Percentiles rank a stretch among this genome's conserved stretches.
Conservation (phyloP, 2,888 invertebrate species). For the Mycogona germanica region DNA sequence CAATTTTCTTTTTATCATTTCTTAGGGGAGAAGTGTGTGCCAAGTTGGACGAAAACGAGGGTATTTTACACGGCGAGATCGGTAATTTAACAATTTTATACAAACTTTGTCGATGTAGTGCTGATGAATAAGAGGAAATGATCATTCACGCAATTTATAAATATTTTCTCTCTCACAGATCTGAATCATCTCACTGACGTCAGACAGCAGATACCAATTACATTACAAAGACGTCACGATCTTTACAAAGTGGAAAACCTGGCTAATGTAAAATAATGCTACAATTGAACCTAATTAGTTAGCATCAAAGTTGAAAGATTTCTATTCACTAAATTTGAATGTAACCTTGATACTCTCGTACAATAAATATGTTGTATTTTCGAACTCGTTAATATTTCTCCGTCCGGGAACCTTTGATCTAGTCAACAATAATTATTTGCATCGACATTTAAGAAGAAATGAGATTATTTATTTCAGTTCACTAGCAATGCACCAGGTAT, state of each 20-base stretch:
- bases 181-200: conserved; percentile 57
- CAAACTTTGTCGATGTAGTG: neutral
- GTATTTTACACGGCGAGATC: conserved; percentile 58
- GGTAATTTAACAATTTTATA: conserved; percentile 41
- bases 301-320: too few species aligned
- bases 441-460: too few species aligned
- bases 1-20: neutral
- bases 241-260: conserved; percentile 44
- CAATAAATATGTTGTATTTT: too few species aligned
- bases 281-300: too few species aligned
- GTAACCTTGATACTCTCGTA: too few species aligned
- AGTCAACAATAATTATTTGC: too few species aligned
- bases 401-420: too few species aligned
- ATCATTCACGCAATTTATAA: neutral
- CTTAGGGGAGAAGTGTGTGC: conserved; percentile 52
- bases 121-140: neutral
- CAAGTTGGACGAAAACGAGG: conserved; percentile 55
- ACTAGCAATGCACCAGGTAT: too few species aligned
- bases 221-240: conserved; percentile 56
- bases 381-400: too few species aligned
- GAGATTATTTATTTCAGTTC: too few species aligned
- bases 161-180: conserved; percentile 44
- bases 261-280: neutral
- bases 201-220: conserved; percentile 70
- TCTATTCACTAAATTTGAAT: too few species aligned